Evolutionary conservation across 2,113 vertebrate genomes (phyloP).

Genomic region (Takifugu flavidus): DNA sequence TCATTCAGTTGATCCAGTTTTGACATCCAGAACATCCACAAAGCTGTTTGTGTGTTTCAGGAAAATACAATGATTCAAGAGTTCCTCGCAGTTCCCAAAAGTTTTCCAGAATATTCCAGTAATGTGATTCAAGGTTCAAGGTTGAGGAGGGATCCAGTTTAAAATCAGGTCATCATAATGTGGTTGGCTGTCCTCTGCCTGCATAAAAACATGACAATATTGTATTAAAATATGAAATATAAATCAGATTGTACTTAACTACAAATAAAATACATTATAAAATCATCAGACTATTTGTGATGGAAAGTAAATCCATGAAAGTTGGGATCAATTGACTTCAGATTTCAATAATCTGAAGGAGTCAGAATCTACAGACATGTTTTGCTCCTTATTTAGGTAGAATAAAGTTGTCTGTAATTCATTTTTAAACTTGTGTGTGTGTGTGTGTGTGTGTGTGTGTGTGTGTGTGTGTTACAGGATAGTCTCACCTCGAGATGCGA

Average conservation of each 20-base stretch:
- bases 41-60: conserved; percentile 42
- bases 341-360: no score
- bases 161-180: conserved; percentile 79
- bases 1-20: conserved; percentile 21
- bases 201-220: conserved; percentile 6
- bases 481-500: conserved; percentile 86
- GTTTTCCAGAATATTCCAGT: conserved; percentile 18
- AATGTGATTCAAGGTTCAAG: conserved; percentile 14
- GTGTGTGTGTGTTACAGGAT: neutral
- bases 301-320: no score
- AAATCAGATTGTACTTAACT: no score
- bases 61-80: conserved; percentile 4
- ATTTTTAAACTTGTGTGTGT: no score
- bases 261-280: no score
- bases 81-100: conserved; percentile 3
- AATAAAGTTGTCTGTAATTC: no score
- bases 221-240: no score
- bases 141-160: conserved; percentile 40
- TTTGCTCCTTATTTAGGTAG: no score
- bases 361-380: no score
- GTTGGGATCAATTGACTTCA: no score
- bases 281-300: no score
- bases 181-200: conserved; percentile 96
- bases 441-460: neutral
- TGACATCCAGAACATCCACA: conserved; percentile 6